Base-by-base conservation (phyloP, 1,140 invertebrate species). In the Cydia strobilella region DNA sequence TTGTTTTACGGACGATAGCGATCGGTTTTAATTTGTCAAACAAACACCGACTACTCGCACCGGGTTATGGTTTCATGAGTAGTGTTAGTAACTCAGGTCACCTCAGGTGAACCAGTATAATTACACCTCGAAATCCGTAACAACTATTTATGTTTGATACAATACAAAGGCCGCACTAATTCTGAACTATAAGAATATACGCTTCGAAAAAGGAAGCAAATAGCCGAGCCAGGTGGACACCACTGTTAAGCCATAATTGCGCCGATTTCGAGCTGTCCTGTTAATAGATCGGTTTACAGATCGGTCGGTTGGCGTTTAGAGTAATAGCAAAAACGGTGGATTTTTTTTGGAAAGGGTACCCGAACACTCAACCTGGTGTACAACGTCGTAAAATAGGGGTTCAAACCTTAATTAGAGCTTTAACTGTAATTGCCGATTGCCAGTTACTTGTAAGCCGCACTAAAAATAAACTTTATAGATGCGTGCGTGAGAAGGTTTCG, bases 391-490 rank as follows among this genome's bases (percentile, higher is more conserved):
- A n/a, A n/a, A 51, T n/a, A 51, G 23, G 20, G 54, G 54, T 23
- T 59, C 80, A 82, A 81, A 80, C 80, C 82, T 89, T 90, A 90
- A 92, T 90, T 87, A 82, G 84, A 78, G 82, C 83, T 84, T 82
- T 75, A 81, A 84, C 80, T 81, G 75, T 90, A 89, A 89, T 87
- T 77, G 87, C 75, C 82, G 85, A 90, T 90, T 80, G 82, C 75
- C 78, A 86, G 88, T 89, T 89, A 90, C 77, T 81, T 85, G 77
- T 75, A 77, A 83, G 75, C 77, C 78, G 65, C 76, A 80, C 89
- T 85, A 87, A 91, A 89, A 91, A 91, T 90, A 89, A 86, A 86
- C 81, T 89, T 88, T 86, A 86, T 86, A 77, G 85, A 85, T 83
- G 79, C 83, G 85, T 89, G 89, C 86, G 89, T 89, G 85, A 87